Evolutionary conservation across 2,113 vertebrate genomes (phyloP).

Genomic region (Notarius quadriscutis): DNA sequence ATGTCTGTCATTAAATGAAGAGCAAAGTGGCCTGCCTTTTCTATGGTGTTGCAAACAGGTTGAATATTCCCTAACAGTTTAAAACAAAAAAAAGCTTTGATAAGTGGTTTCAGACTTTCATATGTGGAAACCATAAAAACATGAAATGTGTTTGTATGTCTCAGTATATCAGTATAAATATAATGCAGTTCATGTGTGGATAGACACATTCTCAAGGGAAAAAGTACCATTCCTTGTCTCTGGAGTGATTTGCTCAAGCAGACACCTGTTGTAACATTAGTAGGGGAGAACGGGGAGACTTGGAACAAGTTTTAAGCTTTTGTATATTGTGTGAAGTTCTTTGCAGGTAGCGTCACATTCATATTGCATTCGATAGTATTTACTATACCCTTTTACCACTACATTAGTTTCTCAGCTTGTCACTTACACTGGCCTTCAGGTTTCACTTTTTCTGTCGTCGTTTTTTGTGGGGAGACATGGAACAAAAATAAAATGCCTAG

Average conservation of each 20-base stretch:
- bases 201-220: background rate
- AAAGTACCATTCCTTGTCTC: background rate
- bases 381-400: no score
- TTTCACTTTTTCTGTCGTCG: no score
- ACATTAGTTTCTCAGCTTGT: no score
- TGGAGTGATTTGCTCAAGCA: background rate
- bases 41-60: background rate
- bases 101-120: background rate
- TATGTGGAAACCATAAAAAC: background rate
- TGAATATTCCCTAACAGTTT: background rate
- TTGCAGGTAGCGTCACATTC: no score
- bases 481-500: no score
- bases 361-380: no score
- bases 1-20: conserved; percentile 38
- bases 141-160: background rate
- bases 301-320: no score
- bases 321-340: no score
- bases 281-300: no score
- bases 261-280: background rate
- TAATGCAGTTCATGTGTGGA: background rate
- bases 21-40: conserved; percentile 12
- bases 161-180: background rate
- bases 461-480: no score
- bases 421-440: no score
- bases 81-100: no score